A percentile compares a stretch with the other conserved stretches of the same genome.
phyloP scores from a whole-genome alignment of 2,797 vertebrate species.

The Lepilemur septentrionalis region DNA sequence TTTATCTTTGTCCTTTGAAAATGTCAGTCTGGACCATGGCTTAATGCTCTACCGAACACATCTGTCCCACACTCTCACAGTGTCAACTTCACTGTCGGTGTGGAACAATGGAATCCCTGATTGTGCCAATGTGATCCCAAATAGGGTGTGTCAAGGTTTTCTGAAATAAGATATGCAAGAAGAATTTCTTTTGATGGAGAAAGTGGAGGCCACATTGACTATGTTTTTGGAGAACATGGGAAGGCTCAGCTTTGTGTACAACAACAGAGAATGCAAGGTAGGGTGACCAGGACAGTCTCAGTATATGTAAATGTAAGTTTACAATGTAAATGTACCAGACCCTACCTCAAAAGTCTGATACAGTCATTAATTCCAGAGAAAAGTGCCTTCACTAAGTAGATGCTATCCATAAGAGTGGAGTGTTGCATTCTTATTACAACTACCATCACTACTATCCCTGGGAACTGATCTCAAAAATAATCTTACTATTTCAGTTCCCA shows the following conservation, averaged over 20 bases:
- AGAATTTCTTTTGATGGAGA: slow-evolving; percentile 84
- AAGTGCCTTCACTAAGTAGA: slow-evolving; percentile 87
- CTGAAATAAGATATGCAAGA: slow-evolving; percentile 87
- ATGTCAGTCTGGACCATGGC: slow-evolving; percentile 90
- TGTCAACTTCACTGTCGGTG: slow-evolving; percentile 84
- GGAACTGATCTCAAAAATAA: background rate
- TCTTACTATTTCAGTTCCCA: background rate
- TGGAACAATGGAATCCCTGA: slow-evolving; percentile 89
- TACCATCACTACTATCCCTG: background rate
- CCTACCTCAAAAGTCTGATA: slow-evolving; percentile 85
- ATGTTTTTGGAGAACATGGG: slow-evolving; percentile 94
- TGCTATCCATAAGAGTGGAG: slow-evolving; percentile 83
- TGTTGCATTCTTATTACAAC: background rate
- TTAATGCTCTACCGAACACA: slow-evolving; percentile 90
- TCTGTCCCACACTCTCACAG: slow-evolving; percentile 83
- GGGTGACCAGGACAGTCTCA: background rate
- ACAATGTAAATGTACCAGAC: background rate
- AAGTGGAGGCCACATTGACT: slow-evolving; percentile 86
- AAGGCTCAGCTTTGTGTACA: slow-evolving; percentile 90
- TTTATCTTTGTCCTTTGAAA: slow-evolving; percentile 91
- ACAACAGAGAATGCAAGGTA: slow-evolving; percentile 91
- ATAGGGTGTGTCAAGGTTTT: slow-evolving; percentile 89
- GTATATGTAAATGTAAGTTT: background rate
- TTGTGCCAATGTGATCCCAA: slow-evolving; percentile 90
- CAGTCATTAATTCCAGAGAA: slow-evolving; percentile 88